Conservation (phyloP, 1,140 invertebrate genomes). For the Apolygus lucorum region DNA sequence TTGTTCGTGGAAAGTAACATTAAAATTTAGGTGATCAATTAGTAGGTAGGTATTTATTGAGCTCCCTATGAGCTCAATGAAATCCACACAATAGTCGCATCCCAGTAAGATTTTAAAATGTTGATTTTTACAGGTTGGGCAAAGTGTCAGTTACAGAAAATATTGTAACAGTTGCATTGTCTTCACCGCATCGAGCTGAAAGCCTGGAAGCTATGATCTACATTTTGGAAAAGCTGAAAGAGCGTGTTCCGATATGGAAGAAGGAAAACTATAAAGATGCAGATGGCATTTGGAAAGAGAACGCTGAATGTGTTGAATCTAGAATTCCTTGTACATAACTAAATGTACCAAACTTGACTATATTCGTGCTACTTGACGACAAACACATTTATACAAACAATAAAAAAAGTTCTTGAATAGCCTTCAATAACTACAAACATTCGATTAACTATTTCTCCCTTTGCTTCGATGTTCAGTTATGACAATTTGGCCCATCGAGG, state of each 20-base stretch:
- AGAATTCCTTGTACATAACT: no score
- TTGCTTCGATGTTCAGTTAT: no score
- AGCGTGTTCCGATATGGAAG: constrained; percentile 91
- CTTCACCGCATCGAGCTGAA: constrained; percentile 75
- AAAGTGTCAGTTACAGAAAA: constrained; percentile 78
- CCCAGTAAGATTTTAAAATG: constrained; percentile 25
- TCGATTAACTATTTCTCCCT: no score
- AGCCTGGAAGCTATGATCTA: constrained; percentile 72
- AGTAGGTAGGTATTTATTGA: background rate
- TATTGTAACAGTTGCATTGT: constrained; percentile 83
- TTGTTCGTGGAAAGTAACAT: background rate
- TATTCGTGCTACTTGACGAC: no score
- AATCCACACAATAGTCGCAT: background rate
- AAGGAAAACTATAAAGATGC: constrained; percentile 75
- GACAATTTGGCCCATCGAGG: no score
- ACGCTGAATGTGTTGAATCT: constrained; percentile 54
- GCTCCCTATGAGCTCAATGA: background rate
- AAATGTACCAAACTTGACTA: no score
- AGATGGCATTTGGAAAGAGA: constrained; percentile 58
- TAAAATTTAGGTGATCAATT: background rate
- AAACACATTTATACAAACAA: no score
- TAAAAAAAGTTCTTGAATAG: no score
- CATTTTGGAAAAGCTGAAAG: constrained; percentile 80
- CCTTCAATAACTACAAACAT: no score
- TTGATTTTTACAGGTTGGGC: constrained; percentile 52